A percentile compares a stretch with the other conserved stretches of the same genome.
Conservation (phyloP, 2,113 vertebrate genomes). For the Glaucomys volans region DNA sequence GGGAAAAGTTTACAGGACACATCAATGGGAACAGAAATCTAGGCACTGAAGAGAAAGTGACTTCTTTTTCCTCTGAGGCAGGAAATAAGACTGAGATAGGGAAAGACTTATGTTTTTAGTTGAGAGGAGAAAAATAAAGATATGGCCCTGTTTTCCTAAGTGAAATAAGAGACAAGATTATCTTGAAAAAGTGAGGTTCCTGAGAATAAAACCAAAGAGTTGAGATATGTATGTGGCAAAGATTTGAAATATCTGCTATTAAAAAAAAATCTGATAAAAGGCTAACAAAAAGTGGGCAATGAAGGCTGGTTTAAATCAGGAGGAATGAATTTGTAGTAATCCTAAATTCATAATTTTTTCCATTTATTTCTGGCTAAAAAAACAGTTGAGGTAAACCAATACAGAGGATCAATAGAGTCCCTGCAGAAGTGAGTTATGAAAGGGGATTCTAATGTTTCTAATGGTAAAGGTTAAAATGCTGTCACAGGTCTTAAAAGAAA, state of each 20-base stretch:
- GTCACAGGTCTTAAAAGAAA: background rate
- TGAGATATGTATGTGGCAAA: background rate
- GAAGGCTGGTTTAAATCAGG: background rate
- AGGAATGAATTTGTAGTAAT: background rate
- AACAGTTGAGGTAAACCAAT: background rate
- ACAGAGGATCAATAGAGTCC: background rate
- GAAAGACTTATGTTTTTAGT: background rate
- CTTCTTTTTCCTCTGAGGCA: background rate
- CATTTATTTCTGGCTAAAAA: constrained; percentile 15
- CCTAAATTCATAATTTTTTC: background rate
- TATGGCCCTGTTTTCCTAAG: background rate
- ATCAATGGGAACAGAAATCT: background rate
- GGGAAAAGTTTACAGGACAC: background rate
- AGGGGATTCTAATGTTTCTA: background rate
- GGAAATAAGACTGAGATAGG: background rate
- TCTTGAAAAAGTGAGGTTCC: background rate
- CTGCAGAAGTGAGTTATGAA: background rate
- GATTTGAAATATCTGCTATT: background rate
- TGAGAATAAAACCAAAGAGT: constrained; percentile 52
- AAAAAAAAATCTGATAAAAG: constrained; percentile 1
- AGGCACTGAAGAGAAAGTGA: background rate
- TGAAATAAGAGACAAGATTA: background rate
- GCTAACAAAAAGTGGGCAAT: background rate
- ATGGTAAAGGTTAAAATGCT: background rate
- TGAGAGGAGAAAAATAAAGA: background rate